These are phyloP conservation scores for Rhadinocentrus ornatus DNA, from an alignment of 2,797 vertebrate genomes.

Conservation along the genomic window DNA sequence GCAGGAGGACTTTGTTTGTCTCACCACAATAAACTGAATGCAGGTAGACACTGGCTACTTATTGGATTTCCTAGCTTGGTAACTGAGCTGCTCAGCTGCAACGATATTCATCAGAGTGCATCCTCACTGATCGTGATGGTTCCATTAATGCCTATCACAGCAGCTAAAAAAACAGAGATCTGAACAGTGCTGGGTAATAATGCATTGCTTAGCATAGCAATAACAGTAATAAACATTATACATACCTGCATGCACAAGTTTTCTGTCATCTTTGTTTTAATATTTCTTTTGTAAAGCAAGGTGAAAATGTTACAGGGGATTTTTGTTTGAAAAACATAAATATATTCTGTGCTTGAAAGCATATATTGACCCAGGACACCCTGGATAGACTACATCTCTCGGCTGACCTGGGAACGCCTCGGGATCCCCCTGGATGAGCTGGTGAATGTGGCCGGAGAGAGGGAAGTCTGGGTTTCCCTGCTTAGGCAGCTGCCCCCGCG, in stretches of 20 bases:
- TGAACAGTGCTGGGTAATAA: neutral
- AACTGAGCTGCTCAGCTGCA: slow-evolving; percentile 65
- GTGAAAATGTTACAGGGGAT: neutral
- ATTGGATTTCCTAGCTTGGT: slow-evolving; percentile 71
- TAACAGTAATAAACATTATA: neutral
- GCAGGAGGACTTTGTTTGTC: slow-evolving; percentile 69
- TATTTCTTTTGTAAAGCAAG: neutral
- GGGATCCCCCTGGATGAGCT: too few relatives aligned
- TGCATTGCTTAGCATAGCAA: neutral
- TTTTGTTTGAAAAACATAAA: neutral
- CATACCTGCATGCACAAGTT: neutral
- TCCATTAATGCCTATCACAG: slow-evolving; percentile 2
- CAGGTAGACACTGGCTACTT: slow-evolving; percentile 54
- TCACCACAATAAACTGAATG: slow-evolving; percentile 69
- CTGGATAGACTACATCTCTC: too few relatives aligned
- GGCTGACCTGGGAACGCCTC: too few relatives aligned
- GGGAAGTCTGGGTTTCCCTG: too few relatives aligned
- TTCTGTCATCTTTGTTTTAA: neutral
- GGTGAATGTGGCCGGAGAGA: too few relatives aligned
- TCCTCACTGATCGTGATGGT: slow-evolving; percentile 36
- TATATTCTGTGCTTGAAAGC: neutral
- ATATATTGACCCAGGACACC: too few relatives aligned
- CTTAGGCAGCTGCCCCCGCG: too few relatives aligned
- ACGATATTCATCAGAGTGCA: slow-evolving; percentile 32
- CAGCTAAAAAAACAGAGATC: slow-evolving; percentile 25